A percentile compares a stretch with the other conserved stretches of the same genome.
phyloP scores from a whole-genome alignment of 2,888 invertebrate species.

The Rhagophthalmus giganteus region DNA sequence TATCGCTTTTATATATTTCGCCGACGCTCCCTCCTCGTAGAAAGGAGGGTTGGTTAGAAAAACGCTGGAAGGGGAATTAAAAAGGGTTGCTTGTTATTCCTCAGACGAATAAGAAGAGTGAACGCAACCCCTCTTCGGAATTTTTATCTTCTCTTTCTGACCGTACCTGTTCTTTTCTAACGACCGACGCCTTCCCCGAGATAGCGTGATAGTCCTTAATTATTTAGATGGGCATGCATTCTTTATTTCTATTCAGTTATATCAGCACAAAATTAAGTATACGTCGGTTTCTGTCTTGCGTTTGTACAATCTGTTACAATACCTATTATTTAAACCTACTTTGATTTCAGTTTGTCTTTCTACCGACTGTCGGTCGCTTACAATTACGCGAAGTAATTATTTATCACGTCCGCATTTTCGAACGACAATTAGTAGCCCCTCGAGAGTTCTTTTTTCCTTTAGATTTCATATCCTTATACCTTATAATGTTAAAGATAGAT shows the following conservation, averaged over 20 bases:
- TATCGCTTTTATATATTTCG: conserved; percentile 6
- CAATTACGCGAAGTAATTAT: not conserved
- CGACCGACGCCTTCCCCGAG: not conserved
- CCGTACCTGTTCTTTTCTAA: conserved; percentile 24
- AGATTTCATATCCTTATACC: not conserved
- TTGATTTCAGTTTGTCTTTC: not conserved
- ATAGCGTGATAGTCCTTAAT: conserved; percentile 3
- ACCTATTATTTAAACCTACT: not conserved
- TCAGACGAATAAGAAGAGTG: conserved; percentile 33
- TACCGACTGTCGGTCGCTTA: not conserved
- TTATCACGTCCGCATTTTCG: too few relatives aligned
- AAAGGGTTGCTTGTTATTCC: conserved; percentile 31
- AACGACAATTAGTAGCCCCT: too few relatives aligned
- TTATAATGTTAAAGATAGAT: not conserved
- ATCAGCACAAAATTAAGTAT: conserved; percentile 5
- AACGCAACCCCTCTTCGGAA: conserved; percentile 26
- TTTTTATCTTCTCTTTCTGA: conserved; percentile 30
- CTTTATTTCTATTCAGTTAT: conserved; percentile 1
- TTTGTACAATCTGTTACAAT: not conserved
- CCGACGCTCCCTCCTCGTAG: conserved; percentile 7
- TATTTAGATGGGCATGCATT: conserved; percentile 8
- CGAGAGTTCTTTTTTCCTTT: too few relatives aligned
- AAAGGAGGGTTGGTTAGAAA: conserved; percentile 18
- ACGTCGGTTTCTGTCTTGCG: conserved; percentile 8
- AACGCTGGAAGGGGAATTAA: conserved; percentile 27